phyloP scores from a whole-genome alignment of 2,113 vertebrate genomes.

The Urocolius indicus region DNA sequence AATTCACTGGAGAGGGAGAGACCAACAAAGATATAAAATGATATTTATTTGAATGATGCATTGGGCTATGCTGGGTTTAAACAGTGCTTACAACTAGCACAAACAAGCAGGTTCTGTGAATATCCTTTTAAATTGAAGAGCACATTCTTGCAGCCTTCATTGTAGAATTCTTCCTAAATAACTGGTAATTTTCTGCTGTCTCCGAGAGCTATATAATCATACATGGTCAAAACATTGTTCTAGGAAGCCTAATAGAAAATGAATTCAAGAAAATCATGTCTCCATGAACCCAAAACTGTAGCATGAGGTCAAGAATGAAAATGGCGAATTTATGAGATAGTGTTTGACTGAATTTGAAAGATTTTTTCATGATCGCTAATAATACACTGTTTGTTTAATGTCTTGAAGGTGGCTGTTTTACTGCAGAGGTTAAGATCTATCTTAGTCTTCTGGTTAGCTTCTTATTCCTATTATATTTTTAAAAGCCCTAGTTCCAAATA shows the following conservation, averaged over 20 bases:
- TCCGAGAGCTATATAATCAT: conserved; percentile 66
- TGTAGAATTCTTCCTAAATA: conserved; percentile 69
- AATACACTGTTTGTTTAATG: not conserved
- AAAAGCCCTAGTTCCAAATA: not conserved
- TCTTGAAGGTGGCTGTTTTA: not conserved
- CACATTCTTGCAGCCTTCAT: conserved; percentile 48
- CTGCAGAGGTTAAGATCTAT: not conserved
- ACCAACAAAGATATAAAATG: conserved; percentile 40
- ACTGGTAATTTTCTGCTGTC: conserved; percentile 66
- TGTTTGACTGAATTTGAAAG: not conserved
- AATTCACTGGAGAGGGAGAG: conserved; percentile 36
- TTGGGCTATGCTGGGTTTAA: conserved; percentile 43
- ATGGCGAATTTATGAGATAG: not conserved
- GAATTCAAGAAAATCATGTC: conserved; percentile 37
- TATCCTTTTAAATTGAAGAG: conserved; percentile 66
- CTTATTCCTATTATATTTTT: not conserved
- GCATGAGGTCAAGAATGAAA: conserved; percentile 32
- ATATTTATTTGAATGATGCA: conserved; percentile 63
- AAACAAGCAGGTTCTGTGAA: conserved; percentile 62
- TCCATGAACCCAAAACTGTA: not conserved
- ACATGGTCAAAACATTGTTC: conserved; percentile 59
- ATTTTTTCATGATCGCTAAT: not conserved
- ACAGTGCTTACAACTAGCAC: conserved; percentile 56
- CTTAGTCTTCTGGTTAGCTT: not conserved
- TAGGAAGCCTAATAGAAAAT: conserved; percentile 60